A percentile compares a stretch with the other conserved stretches of the same genome.
phyloP scores from a whole-genome alignment of 2,888 invertebrate species.

The Pherbina coryleti region DNA sequence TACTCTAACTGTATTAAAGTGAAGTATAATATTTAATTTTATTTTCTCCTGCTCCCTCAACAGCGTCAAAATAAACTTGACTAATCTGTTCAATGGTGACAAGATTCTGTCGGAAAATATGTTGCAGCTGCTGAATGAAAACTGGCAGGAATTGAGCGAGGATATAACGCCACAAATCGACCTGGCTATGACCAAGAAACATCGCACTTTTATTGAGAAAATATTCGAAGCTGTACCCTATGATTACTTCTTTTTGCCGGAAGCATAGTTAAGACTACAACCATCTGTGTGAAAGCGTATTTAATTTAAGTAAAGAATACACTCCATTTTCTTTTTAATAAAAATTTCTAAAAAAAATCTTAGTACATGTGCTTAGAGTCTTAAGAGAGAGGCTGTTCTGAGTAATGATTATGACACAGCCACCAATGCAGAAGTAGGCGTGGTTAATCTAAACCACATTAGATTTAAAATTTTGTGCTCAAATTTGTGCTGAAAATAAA shows the following conservation, averaged over 20 bases:
- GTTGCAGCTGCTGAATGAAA: constrained; percentile 54
- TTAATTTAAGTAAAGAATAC: too few relatives aligned
- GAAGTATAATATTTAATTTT: background rate
- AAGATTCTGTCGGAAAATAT: constrained; percentile 55
- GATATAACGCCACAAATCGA: constrained; percentile 54
- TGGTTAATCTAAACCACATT: too few relatives aligned
- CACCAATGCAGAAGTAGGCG: too few relatives aligned
- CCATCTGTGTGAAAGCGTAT: too few relatives aligned
- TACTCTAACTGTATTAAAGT: background rate
- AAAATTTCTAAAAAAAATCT: too few relatives aligned
- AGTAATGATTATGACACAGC: too few relatives aligned
- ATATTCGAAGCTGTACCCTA: constrained; percentile 53
- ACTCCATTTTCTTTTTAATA: too few relatives aligned
- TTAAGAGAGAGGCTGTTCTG: too few relatives aligned
- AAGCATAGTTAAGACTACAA: background rate
- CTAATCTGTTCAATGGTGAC: constrained; percentile 58
- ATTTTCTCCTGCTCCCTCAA: background rate
- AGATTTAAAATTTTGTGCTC: too few relatives aligned
- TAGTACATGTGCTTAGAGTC: too few relatives aligned
- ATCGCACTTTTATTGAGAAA: constrained; percentile 35
- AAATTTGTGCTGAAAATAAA: too few relatives aligned
- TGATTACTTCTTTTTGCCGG: constrained; percentile 51
- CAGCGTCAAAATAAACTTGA: constrained; percentile 54
- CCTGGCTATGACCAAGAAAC: constrained; percentile 42
- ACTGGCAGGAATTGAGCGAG: constrained; percentile 53